Evolutionary conservation across 92 coral and sea anemone genomes (phyloP), one percentile per base, ranked within the genome.

Genomic region (Pocillopora meandrina): DNA sequence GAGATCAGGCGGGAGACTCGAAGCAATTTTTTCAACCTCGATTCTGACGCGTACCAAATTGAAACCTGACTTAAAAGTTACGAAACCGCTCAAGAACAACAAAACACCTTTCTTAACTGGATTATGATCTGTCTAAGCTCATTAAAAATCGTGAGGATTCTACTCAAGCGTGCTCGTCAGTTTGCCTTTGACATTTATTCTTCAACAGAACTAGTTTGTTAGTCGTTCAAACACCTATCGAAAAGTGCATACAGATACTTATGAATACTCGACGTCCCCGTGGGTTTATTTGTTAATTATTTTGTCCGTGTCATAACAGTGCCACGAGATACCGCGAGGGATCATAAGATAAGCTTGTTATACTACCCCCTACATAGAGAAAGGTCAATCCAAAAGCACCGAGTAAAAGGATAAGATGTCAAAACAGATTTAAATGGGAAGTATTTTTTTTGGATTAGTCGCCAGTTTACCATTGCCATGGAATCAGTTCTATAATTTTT

Each of bases 251-350:
- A 73, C 19, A 12, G 17, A 55, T 26, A 74, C 72, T 64, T 10
- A 17, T 71, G 59, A 60, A 58, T 71, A 34, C 34, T 59, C 85
- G 60, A 71, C 71, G 70, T 21, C 76, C 58, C 59, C 78, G 4
- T 20, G 61, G 15, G 19, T 72, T 58, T 81, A 58, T 60, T 56
- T 52, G 12, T 65, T 36, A 16, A 13, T 61, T 42, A 42, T 42
- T 78, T n/a, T n/a, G 77, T 35, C 77, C 36, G 18, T 61, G 69
- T 59, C 77, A 35, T 70, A 70, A 36, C 19, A 34, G 74, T 70
- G 74, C 60, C 34, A 33, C 65, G 71, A 74, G 65, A 83, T 74
- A 83, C 86, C 74, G 16, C 80, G 61, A 83, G n/a, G 79, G 86
- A 73, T 83, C 80, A 65, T 62, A 13, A 1, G 17, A 74, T 73